Percentiles rank a stretch among this genome's conserved stretches.
Conservation (phyloP, 23 tunicate genomes). For the Phallusia fumigata region DNA sequence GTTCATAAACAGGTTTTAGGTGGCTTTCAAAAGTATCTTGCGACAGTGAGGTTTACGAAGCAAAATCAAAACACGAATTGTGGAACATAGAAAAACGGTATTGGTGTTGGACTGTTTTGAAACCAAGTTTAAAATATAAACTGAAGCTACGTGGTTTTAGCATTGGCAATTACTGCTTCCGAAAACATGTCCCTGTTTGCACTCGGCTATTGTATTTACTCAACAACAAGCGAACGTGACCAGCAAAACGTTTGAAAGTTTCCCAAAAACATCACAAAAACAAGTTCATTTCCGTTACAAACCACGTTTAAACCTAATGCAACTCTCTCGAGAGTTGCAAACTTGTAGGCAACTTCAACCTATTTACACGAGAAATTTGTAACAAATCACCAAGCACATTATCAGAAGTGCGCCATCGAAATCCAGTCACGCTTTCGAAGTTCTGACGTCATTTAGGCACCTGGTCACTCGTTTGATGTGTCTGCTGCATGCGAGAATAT, state of each 20-base stretch:
- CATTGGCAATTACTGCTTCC: not conserved
- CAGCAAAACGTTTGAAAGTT: not conserved
- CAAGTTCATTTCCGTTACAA: not conserved
- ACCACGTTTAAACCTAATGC: not conserved
- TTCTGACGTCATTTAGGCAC: not conserved
- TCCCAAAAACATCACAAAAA: not conserved
- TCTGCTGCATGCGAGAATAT: too few relatives aligned
- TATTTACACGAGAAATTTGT: not conserved
- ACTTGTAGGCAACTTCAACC: not conserved
- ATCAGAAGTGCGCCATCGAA: not conserved
- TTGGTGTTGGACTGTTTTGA: too few relatives aligned
- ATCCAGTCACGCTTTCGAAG: not conserved
- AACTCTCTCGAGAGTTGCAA: not conserved
- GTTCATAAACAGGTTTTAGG: too few relatives aligned
- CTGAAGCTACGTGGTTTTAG: too few relatives aligned
- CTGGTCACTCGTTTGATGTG: not conserved
- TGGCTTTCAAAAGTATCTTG: too few relatives aligned
- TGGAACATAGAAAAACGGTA: too few relatives aligned
- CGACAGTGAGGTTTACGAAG: too few relatives aligned
- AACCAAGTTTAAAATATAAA: too few relatives aligned
- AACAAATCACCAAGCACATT: not conserved
- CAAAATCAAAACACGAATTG: too few relatives aligned
- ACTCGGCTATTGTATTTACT: not conserved
- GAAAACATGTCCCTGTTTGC: not conserved
- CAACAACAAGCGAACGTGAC: not conserved